Evolutionary conservation across 2,797 vertebrate genomes (phyloP), one percentile per base, ranked within the genome.

Genomic region (Capromys pilorides): DNA sequence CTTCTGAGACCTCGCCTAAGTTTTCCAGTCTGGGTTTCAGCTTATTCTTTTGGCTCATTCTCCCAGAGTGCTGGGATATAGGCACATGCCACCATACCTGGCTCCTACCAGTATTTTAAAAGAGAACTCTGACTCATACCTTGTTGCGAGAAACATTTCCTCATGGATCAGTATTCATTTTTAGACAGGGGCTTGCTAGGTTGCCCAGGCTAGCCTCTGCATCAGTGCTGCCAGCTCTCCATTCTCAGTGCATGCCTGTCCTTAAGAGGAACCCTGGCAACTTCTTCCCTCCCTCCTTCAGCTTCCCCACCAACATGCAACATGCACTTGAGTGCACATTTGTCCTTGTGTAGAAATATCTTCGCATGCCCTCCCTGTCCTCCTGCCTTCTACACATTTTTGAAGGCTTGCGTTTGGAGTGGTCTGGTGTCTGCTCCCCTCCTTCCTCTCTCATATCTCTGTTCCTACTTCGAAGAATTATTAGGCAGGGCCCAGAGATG

Each of bases 81-180:
- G 41, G 26, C 2, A 2, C 13, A 13, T 49, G 73, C 41, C 41
- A 45, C 26, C 41, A 28, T 16, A 26, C 41, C 5, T 28, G 36
- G 71, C 39, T 22, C 71, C 71, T 26, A 13, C 39, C 39, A 45
- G 71, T 75, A 24, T 78, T 57, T 66, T 62, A 13, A 39, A 45
- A 77, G 86, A 14, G 11, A 7, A 31, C 61, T 62, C 49, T 75
- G 62, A 14, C 73, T 83, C 5, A 2, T 18, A 1, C 18, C 1
- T 0, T 7, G 0, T 2, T 41, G 54, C 31, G 57, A 75, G 41
- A 22, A 49, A 14, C 16, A 0, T 36, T n/a, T 4, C 61, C 57
- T 62, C 5, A 3, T 31, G 59, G 57, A 28, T 24, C 13, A 8
- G 28, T 5, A 5, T 49, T 64, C 16, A 51, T 51, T 78, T 33